Percentiles rank a stretch among this genome's conserved stretches.
phyloP scores from a whole-genome alignment of 2,113 vertebrate genomes.

The Rhinolophus ferrumequinum region DNA sequence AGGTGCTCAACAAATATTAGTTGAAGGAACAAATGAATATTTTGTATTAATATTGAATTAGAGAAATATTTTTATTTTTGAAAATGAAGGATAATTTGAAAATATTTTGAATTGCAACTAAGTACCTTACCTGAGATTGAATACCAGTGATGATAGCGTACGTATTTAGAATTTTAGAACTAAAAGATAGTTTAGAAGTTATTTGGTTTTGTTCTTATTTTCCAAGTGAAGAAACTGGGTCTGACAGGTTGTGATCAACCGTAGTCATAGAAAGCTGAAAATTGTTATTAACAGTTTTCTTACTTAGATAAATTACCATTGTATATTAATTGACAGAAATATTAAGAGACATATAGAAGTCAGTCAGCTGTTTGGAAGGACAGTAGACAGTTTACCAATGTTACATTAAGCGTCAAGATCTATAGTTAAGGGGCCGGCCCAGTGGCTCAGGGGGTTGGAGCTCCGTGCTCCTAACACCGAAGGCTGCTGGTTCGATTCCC shows the following conservation, averaged over 20 bases:
- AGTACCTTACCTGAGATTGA: not conserved
- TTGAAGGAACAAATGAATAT: not conserved
- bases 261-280: not conserved
- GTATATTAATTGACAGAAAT: not conserved
- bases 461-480: too few species aligned
- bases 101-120: not conserved
- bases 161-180: slow-evolving; percentile 7
- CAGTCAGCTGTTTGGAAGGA: not conserved
- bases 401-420: not conserved
- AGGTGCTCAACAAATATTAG: not conserved
- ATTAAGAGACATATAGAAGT: not conserved
- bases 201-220: slow-evolving; percentile 32
- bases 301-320: not conserved
- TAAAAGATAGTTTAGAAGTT: slow-evolving; percentile 2
- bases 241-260: not conserved
- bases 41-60: not conserved
- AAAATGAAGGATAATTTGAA: slow-evolving; percentile 23
- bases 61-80: slow-evolving; percentile 38
- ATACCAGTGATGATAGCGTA: not conserved
- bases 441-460: too few species aligned
- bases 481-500: too few species aligned
- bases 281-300: not conserved
- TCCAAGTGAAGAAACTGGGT: slow-evolving; percentile 5
- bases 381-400: not conserved
- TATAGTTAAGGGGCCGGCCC: not conserved